phyloP scores from a whole-genome alignment of 2,797 vertebrate genomes.

The Taeniopygia guttata region DNA sequence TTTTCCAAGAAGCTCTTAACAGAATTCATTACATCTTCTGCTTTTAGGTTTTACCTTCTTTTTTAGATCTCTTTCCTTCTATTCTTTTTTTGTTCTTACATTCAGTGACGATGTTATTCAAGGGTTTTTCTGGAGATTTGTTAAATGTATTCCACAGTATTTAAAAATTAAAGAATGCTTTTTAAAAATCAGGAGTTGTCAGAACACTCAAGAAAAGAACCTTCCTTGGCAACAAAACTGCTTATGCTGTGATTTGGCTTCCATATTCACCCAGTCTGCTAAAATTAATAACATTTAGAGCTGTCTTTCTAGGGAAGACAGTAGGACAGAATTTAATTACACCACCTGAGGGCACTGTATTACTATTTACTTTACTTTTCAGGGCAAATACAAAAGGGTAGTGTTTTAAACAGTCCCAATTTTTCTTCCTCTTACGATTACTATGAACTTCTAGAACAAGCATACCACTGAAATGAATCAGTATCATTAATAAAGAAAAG shows the following conservation, averaged over 20 bases:
- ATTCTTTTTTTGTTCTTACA: neutral
- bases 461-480: neutral
- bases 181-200: neutral
- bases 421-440: neutral
- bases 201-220: neutral
- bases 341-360: slow-evolving; percentile 61
- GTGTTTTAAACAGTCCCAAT: neutral
- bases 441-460: neutral
- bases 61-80: neutral
- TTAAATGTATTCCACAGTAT: neutral
- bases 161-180: neutral
- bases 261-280: neutral
- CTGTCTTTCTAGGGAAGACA: neutral
- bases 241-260: neutral
- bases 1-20: neutral
- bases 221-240: neutral
- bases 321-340: neutral
- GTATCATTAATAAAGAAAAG: neutral
- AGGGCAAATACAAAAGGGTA: neutral
- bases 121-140: neutral
- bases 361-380: neutral
- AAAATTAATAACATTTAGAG: neutral
- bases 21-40: neutral
- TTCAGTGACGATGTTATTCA: neutral
- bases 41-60: neutral